These are phyloP conservation scores for Ptychoptera contaminata DNA, from an alignment of 2,888 invertebrate genomes.

Conservation along the genomic window DNA sequence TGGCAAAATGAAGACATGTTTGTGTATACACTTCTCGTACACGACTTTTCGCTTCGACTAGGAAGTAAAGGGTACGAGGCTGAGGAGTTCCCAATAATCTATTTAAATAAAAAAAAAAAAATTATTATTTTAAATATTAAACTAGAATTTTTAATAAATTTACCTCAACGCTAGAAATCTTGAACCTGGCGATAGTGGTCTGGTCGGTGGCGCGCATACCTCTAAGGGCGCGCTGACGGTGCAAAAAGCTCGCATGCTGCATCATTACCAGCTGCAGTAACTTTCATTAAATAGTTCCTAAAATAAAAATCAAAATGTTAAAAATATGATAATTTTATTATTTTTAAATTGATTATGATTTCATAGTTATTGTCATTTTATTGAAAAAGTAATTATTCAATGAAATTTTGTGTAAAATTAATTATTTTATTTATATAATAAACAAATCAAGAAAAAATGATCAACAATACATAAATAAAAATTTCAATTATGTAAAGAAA, in stretches of 20 bases:
- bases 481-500: too few species aligned
- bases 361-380: too few species aligned
- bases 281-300: conserved; percentile 30
- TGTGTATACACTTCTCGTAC: conserved; percentile 68
- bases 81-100: conserved; percentile 32
- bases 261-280: conserved; percentile 33
- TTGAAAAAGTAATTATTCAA: too few species aligned
- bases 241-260: conserved; percentile 56
- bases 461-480: too few species aligned
- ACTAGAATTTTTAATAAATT: conserved; percentile 7
- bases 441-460: too few species aligned
- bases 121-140: neutral
- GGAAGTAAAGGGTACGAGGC: conserved; percentile 32
- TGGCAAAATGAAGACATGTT: conserved; percentile 62
- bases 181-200: conserved; percentile 40
- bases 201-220: conserved; percentile 50
- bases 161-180: conserved; percentile 41
- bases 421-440: too few species aligned
- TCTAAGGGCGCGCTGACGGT: conserved; percentile 68
- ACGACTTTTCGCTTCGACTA: conserved; percentile 61
- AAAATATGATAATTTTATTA: too few species aligned
- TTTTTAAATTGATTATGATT: too few species aligned
- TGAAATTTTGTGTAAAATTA: too few species aligned
- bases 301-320: conserved; percentile 10
- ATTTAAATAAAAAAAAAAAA: conserved; percentile 1